A percentile compares a stretch with the other conserved stretches of the same genome.
Evolutionary conservation across 2,113 vertebrate genomes (phyloP).

Genomic region (Lepisosteus osseus): DNA sequence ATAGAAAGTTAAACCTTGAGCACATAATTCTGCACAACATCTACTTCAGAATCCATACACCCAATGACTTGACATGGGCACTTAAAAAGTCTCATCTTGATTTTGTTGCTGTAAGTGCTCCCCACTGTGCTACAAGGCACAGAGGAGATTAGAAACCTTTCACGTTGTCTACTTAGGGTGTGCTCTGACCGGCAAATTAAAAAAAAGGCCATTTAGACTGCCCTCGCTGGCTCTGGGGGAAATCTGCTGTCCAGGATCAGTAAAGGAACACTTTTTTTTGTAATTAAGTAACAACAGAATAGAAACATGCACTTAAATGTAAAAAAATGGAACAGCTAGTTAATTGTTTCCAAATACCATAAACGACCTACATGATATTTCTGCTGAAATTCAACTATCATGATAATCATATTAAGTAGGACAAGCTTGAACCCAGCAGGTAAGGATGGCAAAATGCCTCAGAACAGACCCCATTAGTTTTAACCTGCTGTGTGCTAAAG

Average conservation of each 20-base stretch:
- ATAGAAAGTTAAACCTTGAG: neutral
- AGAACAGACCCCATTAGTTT: slow-evolving; percentile 5
- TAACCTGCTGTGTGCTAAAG: slow-evolving; percentile 17
- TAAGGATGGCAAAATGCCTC: neutral
- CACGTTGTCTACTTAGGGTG: neutral
- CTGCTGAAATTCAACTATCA: neutral
- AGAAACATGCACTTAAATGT: neutral
- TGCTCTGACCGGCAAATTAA: neutral
- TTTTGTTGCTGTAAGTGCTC: slow-evolving; percentile 1
- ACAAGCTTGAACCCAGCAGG: neutral
- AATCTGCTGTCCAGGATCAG: neutral
- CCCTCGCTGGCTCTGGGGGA: neutral
- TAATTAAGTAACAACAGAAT: neutral
- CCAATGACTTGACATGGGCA: neutral
- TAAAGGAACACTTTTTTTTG: neutral
- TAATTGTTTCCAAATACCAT: neutral
- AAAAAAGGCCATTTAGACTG: neutral
- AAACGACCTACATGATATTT: neutral
- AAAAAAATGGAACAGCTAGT: neutral
- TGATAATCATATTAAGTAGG: neutral
- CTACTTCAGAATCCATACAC: neutral
- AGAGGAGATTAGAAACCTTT: neutral
- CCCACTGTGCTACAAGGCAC: neutral
- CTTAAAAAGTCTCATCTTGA: slow-evolving; percentile 9
- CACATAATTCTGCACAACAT: neutral